Percentiles rank a stretch among this genome's conserved stretches.
Conservation (phyloP, 2,797 vertebrate species). For the Potorous gilbertii region DNA sequence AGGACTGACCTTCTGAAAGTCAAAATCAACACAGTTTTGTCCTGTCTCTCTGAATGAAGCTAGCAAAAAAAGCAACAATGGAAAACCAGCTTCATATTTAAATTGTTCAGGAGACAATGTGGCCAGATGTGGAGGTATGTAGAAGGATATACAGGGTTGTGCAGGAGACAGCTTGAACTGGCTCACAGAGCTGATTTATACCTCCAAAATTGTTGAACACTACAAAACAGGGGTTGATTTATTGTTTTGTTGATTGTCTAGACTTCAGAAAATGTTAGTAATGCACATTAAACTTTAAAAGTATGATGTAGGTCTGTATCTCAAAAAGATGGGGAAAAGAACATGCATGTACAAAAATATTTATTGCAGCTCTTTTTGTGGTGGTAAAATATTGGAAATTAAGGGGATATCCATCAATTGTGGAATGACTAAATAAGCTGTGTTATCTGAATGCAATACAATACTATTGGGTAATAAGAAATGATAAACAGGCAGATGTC, state of each 20-base stretch:
- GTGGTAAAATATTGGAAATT: too few species aligned
- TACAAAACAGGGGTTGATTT: not conserved
- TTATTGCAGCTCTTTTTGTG: too few species aligned
- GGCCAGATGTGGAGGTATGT: not conserved
- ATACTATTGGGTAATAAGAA: too few species aligned
- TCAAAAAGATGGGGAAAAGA: too few species aligned
- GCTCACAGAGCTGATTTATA: not conserved
- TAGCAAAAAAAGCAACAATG: not conserved
- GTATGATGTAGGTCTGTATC: not conserved
- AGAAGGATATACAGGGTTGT: not conserved
- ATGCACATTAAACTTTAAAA: not conserved
- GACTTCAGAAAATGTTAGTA: not conserved
- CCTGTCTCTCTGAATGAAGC: not conserved
- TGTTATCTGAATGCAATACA: too few species aligned
- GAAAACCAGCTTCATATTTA: not conserved
- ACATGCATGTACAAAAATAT: too few species aligned
- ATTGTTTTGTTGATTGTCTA: not conserved
- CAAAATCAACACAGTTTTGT: not conserved
- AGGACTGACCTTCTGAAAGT: not conserved
- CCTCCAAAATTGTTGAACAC: not conserved
- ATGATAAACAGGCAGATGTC: too few species aligned
- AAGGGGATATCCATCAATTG: too few species aligned
- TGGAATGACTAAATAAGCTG: too few species aligned
- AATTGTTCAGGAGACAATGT: not conserved
- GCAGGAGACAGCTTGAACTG: not conserved